Evolutionary conservation across 2,797 vertebrate species (phyloP).

Genomic region (Babyrousa celebensis): DNA sequence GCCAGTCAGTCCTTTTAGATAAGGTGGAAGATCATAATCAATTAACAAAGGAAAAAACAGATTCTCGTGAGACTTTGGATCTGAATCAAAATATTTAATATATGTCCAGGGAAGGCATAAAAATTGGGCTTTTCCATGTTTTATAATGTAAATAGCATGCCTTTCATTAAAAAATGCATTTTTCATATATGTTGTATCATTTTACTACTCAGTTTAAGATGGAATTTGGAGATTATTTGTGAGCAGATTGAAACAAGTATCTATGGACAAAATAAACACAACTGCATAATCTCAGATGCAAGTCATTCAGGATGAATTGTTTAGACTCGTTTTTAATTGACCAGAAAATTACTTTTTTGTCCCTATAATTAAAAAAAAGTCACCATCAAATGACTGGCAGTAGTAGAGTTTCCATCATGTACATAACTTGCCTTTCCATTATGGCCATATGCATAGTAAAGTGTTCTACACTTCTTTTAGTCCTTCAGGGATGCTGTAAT

Average conservation of each 20-base stretch:
- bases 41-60: background rate
- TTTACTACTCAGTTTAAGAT: constrained; percentile 69
- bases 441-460: background rate
- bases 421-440: background rate
- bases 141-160: background rate
- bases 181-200: constrained; percentile 69
- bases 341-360: constrained; percentile 69
- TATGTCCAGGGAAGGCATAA: background rate
- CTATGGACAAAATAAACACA: constrained; percentile 76
- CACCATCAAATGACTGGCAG: background rate
- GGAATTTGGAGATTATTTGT: constrained; percentile 76
- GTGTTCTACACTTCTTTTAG: background rate
- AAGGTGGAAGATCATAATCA: background rate
- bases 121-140: background rate
- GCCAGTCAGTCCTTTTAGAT: background rate
- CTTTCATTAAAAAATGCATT: constrained; percentile 35
- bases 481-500: background rate
- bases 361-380: background rate
- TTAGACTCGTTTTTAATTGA: constrained; percentile 83
- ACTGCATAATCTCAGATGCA: constrained; percentile 76
- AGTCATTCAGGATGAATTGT: constrained; percentile 66
- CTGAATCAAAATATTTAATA: background rate
- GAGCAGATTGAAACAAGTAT: constrained; percentile 76
- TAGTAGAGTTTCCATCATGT: background rate
- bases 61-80: background rate